These are phyloP conservation scores for Uria lomvia DNA, from an alignment of 2,113 vertebrate genomes.

Conservation along the genomic window DNA sequence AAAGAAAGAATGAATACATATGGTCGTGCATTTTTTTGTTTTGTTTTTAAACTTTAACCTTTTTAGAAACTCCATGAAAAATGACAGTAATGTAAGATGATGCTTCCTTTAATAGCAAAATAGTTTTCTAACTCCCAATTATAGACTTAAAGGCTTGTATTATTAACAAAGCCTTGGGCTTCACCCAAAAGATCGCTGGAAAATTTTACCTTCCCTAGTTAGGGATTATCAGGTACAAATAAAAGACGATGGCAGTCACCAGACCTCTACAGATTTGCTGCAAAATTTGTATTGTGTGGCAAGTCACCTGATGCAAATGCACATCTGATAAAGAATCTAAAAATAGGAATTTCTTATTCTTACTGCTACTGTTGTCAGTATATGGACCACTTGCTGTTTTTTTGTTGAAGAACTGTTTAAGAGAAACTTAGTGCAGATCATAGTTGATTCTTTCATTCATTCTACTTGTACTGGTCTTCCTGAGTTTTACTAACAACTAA, in stretches of 20 bases:
- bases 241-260: not conserved
- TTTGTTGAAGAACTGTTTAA: not conserved
- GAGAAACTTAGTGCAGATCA: not conserved
- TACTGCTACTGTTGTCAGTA: not conserved
- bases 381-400: not conserved
- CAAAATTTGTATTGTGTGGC: not conserved
- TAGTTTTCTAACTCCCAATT: not conserved
- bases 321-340: not conserved
- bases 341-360: not conserved
- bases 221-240: not conserved
- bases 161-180: not conserved
- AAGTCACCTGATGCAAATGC: not conserved
- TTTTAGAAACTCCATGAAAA: not conserved
- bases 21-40: not conserved
- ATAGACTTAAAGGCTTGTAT: not conserved
- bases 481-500: not conserved
- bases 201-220: not conserved
- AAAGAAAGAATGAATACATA: not conserved
- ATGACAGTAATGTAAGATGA: not conserved
- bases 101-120: not conserved
- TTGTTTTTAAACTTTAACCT: not conserved
- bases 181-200: not conserved
- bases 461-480: not conserved
- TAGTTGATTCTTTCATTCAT: not conserved
- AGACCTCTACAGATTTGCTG: not conserved